These are phyloP conservation scores for Myopa tessellatipennis DNA, from an alignment of 2,888 invertebrate species.

Conservation along the genomic window DNA sequence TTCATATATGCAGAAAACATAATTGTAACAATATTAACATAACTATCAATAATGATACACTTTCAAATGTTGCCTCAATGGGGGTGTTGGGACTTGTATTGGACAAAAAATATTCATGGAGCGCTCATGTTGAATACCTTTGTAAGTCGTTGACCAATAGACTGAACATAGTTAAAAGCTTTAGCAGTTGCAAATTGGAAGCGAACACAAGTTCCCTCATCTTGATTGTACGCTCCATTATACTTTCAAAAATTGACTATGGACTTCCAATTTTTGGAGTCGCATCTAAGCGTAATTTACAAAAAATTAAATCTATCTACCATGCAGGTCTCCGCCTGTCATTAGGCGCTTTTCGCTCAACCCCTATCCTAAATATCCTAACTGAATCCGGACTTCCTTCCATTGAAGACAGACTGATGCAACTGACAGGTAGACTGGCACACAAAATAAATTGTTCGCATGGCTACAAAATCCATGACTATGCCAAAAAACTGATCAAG, in stretches of 20 bases:
- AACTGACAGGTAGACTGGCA: background rate
- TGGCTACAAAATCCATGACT: background rate
- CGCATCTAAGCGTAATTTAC: background rate
- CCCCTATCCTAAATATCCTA: conserved; percentile 9
- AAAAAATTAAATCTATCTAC: background rate
- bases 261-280: background rate
- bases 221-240: background rate
- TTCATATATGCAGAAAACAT: conserved; percentile 2
- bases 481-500: too few relatives aligned
- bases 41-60: background rate
- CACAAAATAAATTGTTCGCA: background rate
- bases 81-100: background rate
- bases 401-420: background rate
- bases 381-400: conserved; percentile 2
- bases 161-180: background rate
- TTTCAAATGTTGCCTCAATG: background rate
- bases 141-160: conserved; percentile 6
- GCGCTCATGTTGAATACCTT: background rate
- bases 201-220: background rate
- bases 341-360: conserved; percentile 10
- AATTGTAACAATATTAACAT: background rate
- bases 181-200: background rate
- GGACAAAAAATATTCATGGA: background rate
- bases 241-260: conserved; percentile 3
- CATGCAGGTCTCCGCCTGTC: background rate